Evolutionary conservation across 2,888 invertebrate genomes (phyloP), one percentile per base, ranked within the genome.

Genomic region (Drosophila kuntzei): DNA sequence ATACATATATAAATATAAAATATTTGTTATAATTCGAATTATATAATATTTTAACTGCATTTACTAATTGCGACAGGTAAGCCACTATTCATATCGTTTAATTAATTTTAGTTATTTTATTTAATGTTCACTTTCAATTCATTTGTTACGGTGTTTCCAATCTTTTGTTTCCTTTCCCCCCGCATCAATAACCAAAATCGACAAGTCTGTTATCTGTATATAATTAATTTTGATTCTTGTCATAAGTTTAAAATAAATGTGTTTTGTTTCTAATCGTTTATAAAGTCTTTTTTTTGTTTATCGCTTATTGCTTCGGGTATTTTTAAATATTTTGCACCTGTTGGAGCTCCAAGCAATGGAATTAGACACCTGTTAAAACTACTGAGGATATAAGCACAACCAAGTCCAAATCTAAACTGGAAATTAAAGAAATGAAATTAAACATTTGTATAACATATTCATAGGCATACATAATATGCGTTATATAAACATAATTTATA

Each of bases 31-130:
- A 72, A 49, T 51, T 54, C 20, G 59, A 37, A 39, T 55, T 34
- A 59, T 60, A 70, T 65, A 65, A 58, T 54, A 43, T 61, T 65
- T 64, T 43, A 67, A 75, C 37, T 76, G 62, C 60, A 74, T 72
- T 70, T 69, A 64, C 49, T 36, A 68, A 60, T 65, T 73, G 63
- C 39, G 43, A 37, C 55, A 58, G 43, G 43, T 58, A 54, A 41
- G 51, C 46, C 20, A 57, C 44, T 43, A 59, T 53, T 46, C 59
- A 39, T 63, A 44, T 41, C 29, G 29, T 65, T 60, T 41, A 44
- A 55, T 71, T 71, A 50, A 46, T 44, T 60, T 41, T 64, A 67
- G 39, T 57, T 53, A 50, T 63, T 49, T 66, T 61, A 58, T 41
- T 34, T 22, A 14, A 2, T 41, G 41, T 12, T 18, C 11, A 44